phyloP scores from a whole-genome alignment of 2,797 vertebrate species.

The Geotrypetes seraphini region DNA sequence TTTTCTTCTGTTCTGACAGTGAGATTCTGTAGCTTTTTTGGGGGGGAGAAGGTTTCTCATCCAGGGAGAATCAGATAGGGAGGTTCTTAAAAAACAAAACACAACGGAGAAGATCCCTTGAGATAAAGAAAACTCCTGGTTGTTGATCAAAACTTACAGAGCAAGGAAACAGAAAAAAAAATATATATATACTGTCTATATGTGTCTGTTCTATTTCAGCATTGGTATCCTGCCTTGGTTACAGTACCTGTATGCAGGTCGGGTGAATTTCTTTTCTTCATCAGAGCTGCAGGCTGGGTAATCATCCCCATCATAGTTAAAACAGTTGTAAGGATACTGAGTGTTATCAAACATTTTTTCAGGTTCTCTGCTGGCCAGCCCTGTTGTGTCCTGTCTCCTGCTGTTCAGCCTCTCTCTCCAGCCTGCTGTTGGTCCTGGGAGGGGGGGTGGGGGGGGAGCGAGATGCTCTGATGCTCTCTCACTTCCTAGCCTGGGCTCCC shows the following conservation, averaged over 20 bases:
- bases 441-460: slow-evolving; percentile 19
- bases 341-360: slow-evolving; percentile 89
- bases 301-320: slow-evolving; percentile 90
- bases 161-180: too few relatives aligned
- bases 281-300: slow-evolving; percentile 81
- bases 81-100: too few relatives aligned
- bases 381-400: neutral
- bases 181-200: too few relatives aligned
- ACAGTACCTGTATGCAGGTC: slow-evolving; percentile 97
- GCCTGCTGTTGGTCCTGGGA: slow-evolving; percentile 23
- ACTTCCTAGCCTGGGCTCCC: slow-evolving; percentile 22
- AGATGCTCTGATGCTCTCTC: slow-evolving; percentile 16
- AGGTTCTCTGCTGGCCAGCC: neutral
- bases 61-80: too few relatives aligned
- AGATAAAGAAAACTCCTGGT: neutral
- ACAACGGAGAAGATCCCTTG: too few relatives aligned
- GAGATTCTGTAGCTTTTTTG: too few relatives aligned
- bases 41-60: too few relatives aligned
- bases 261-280: slow-evolving; percentile 80
- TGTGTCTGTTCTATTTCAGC: too few relatives aligned
- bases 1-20: too few relatives aligned
- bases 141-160: too few relatives aligned
- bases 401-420: slow-evolving; percentile 13
- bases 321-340: slow-evolving; percentile 95
- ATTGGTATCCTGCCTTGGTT: too few relatives aligned